Percentiles rank a stretch among this genome's conserved stretches.
Conservation (phyloP, 1,140 invertebrate species). For the Zophobas atratus region DNA sequence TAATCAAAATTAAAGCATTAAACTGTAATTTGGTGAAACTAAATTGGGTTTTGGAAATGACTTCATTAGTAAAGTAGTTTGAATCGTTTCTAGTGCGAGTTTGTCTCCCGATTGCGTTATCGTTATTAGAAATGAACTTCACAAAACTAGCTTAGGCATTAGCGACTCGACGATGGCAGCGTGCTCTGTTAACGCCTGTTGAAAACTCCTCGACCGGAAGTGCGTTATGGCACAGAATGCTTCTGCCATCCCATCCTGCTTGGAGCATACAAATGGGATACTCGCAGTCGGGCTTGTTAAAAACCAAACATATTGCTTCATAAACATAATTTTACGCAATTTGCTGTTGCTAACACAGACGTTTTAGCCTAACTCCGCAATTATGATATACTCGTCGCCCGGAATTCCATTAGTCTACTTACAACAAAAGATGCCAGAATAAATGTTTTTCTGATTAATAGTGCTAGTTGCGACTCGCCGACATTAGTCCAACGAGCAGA, state of each 20-base stretch:
- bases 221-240: constrained; percentile 44
- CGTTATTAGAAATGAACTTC: constrained; percentile 53
- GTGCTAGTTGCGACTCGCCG: constrained; percentile 35
- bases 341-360: constrained; percentile 8
- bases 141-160: constrained; percentile 48
- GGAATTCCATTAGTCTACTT: constrained; percentile 37
- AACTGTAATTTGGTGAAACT: constrained; percentile 49
- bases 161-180: constrained; percentile 34
- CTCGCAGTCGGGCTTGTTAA: constrained; percentile 40
- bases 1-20: constrained; percentile 52
- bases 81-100: constrained; percentile 47
- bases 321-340: constrained; percentile 38
- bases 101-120: constrained; percentile 46
- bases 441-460: constrained; percentile 42
- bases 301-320: constrained; percentile 45
- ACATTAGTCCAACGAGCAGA: constrained; percentile 29
- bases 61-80: constrained; percentile 53
- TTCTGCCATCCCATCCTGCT: constrained; percentile 35
- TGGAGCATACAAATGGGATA: constrained; percentile 35
- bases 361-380: constrained; percentile 25
- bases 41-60: constrained; percentile 50
- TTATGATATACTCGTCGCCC: constrained; percentile 36
- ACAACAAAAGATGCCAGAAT: constrained; percentile 36
- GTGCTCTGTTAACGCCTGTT: constrained; percentile 44
- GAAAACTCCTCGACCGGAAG: constrained; percentile 37